A percentile compares a stretch with the other conserved stretches of the same genome.
These are phyloP conservation scores for Actinia tenebrosa DNA, from an alignment of 64 coral and sea anemone genomes.

Conservation along the genomic window DNA sequence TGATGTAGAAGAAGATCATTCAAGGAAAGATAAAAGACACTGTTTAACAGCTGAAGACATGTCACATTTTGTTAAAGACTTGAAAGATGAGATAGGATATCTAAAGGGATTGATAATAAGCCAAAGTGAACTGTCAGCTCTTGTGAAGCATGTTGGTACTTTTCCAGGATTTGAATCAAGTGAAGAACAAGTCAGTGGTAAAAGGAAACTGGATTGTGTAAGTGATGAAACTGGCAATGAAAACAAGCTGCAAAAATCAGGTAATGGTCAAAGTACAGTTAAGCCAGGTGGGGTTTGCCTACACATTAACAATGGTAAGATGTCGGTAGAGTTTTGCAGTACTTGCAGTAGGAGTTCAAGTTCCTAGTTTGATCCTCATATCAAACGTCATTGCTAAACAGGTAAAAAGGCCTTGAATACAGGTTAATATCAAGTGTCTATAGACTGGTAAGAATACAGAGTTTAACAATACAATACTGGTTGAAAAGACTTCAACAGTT, in stretches of 20 bases:
- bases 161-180: slow-evolving; percentile 35
- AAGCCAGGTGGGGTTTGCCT: slow-evolving; percentile 67
- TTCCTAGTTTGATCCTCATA: neutral
- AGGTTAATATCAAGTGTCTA: neutral
- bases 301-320: slow-evolving; percentile 71
- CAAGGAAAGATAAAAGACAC: neutral
- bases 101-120: slow-evolving; percentile 78
- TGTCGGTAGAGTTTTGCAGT: slow-evolving; percentile 90
- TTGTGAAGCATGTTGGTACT: slow-evolving; percentile 56
- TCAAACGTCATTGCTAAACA: neutral
- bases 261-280: slow-evolving; percentile 10
- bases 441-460: neutral
- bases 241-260: slow-evolving; percentile 18
- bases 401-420: neutral
- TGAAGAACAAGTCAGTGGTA: slow-evolving; percentile 8
- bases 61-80: slow-evolving; percentile 24
- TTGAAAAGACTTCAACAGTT: neutral
- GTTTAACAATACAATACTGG: neutral
- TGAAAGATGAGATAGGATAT: slow-evolving; percentile 61
- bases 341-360: slow-evolving; percentile 73
- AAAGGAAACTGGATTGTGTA: slow-evolving; percentile 1
- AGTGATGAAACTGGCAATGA: neutral
- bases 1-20: neutral
- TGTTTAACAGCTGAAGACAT: slow-evolving; percentile 16
- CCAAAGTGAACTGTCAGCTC: slow-evolving; percentile 72